These are phyloP conservation scores for Himalopsyche japonica DNA, from an alignment of 2,888 invertebrate species.

Conservation along the genomic window DNA sequence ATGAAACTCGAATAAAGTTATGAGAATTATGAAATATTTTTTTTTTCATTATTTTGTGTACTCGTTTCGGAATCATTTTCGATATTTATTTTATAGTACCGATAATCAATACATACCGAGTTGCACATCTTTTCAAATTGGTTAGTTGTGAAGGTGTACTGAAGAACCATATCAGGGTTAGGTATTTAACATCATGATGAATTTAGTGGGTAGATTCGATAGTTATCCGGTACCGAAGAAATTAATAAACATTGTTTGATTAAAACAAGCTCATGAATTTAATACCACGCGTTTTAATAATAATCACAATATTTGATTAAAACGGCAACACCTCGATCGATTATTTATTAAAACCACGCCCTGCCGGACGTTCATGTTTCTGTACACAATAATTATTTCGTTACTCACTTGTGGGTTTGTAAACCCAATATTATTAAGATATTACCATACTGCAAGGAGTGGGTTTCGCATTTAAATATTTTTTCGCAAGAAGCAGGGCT, in stretches of 20 bases:
- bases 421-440: neutral
- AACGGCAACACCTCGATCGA: neutral
- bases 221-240: neutral
- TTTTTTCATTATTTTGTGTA: too few species aligned
- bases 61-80: too few species aligned
- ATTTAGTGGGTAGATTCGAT: neutral
- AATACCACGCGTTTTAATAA: neutral
- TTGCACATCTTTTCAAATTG: too few species aligned
- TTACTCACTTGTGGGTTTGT: neutral
- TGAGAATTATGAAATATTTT: too few species aligned
- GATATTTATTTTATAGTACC: too few species aligned
- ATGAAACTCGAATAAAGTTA: too few species aligned
- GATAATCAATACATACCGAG: too few species aligned
- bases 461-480: neutral
- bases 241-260: neutral
- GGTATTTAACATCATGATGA: neutral
- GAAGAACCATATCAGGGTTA: too few species aligned
- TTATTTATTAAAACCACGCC: neutral
- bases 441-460: neutral
- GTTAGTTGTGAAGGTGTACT: too few species aligned
- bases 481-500: neutral
- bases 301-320: neutral
- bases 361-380: neutral
- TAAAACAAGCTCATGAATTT: neutral
- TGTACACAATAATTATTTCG: neutral